Conservation (phyloP, 2,113 vertebrate species). For the Bostrychus sinensis region DNA sequence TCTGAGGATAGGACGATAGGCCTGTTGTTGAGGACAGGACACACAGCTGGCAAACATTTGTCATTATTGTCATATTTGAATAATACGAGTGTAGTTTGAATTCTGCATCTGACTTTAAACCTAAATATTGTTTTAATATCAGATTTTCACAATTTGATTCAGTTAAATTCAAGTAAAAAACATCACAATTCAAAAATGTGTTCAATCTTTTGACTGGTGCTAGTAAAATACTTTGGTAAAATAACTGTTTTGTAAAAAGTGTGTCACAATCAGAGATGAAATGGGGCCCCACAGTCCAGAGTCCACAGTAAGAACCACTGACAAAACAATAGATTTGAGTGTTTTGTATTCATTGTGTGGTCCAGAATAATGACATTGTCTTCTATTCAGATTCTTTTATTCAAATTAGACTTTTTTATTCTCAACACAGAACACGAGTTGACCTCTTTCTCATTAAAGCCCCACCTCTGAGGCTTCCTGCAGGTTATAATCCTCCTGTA, state of each 20-base stretch:
- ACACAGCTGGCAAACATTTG: too few species aligned
- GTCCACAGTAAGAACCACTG: background rate
- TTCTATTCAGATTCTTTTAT: background rate
- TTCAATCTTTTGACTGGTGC: too few species aligned
- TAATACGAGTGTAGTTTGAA: too few species aligned
- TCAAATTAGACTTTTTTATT: background rate
- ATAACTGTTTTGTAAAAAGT: too few species aligned
- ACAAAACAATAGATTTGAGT: background rate
- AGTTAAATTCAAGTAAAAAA: too few species aligned
- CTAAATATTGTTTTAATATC: too few species aligned
- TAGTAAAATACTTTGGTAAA: too few species aligned
- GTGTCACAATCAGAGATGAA: background rate
- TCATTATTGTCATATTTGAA: too few species aligned
- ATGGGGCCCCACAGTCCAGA: background rate
- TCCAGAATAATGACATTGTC: background rate
- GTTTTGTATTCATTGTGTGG: background rate
- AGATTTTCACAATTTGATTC: too few species aligned
- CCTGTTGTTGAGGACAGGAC: background rate
- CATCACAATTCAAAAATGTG: too few species aligned
- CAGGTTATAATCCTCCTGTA: background rate
- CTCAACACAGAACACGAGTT: background rate
- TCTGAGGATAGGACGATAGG: background rate
- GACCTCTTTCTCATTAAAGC: background rate
- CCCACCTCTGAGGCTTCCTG: background rate
- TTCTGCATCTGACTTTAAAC: too few species aligned